These are phyloP conservation scores for Cheilosia scutellata DNA, from an alignment of 2,888 invertebrate genomes.

Conservation along the genomic window DNA sequence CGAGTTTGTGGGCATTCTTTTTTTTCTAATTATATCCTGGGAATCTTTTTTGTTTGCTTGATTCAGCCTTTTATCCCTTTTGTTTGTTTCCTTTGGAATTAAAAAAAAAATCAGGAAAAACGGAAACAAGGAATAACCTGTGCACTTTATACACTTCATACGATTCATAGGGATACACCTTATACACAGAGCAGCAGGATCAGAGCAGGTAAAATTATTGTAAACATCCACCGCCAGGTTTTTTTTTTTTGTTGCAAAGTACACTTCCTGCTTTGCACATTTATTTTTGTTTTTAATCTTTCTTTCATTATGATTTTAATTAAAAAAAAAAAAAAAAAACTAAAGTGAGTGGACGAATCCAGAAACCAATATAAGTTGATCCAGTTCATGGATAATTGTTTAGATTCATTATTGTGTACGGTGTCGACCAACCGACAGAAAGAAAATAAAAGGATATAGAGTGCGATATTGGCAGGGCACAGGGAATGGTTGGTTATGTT, in stretches of 20 bases:
- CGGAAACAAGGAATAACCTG: slow-evolving; percentile 64
- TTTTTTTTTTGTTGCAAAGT: slow-evolving; percentile 37
- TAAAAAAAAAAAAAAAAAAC: slow-evolving; percentile 16
- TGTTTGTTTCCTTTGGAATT: slow-evolving; percentile 55
- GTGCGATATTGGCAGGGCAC: background rate
- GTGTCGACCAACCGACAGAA: background rate
- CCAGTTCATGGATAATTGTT: slow-evolving; percentile 69
- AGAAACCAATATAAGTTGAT: slow-evolving; percentile 66
- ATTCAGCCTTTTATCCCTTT: slow-evolving; percentile 52
- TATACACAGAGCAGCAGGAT: slow-evolving; percentile 2
- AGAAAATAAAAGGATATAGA: slow-evolving; percentile 22
- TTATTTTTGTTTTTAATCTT: slow-evolving; percentile 18
- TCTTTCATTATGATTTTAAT: slow-evolving; percentile 56
- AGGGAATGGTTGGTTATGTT: slow-evolving; percentile 11
- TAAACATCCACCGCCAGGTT: slow-evolving; percentile 43
- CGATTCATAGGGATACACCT: background rate
- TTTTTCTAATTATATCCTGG: slow-evolving; percentile 63
- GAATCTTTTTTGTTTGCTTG: slow-evolving; percentile 44
- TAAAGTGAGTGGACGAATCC: slow-evolving; percentile 7
- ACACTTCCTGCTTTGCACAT: slow-evolving; percentile 51
- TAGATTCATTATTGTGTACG: slow-evolving; percentile 53
- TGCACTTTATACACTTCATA: slow-evolving; percentile 57
- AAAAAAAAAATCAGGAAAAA: background rate
- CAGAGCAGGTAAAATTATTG: slow-evolving; percentile 30
- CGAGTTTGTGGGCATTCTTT: slow-evolving; percentile 61